A percentile compares a stretch with the other conserved stretches of the same genome.
Evolutionary conservation across 2,888 invertebrate species (phyloP).

Genomic region (Eupithecia dodoneata): DNA sequence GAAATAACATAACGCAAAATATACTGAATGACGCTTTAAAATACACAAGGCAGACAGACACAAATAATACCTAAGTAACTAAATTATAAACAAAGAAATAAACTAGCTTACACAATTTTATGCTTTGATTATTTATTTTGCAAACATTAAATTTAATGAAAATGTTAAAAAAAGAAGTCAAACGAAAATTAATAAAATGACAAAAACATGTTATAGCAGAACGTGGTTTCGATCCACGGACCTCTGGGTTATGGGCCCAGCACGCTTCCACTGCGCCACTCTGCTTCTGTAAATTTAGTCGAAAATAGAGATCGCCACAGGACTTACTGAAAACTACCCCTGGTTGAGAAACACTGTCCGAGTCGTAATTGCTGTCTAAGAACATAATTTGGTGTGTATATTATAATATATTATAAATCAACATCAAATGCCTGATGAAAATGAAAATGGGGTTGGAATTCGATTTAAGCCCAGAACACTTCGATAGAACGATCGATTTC

Average conservation of each 20-base stretch:
- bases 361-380: neutral
- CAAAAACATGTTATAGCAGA: conserved; percentile 79
- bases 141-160: neutral
- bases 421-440: too few species aligned
- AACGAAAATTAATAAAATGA: neutral
- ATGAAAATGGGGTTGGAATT: too few species aligned
- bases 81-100: neutral
- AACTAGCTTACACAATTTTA: conserved; percentile 22
- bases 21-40: conserved; percentile 27
- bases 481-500: too few species aligned
- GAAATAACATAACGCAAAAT: conserved; percentile 35
- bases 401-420: too few species aligned
- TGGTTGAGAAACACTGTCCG: neutral
- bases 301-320: conserved; percentile 49
- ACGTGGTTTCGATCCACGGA: conserved; percentile 95
- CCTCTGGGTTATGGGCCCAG: conserved; percentile 95
- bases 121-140: neutral
- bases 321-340: neutral
- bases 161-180: neutral
- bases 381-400: too few species aligned
- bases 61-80: neutral
- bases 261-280: conserved; percentile 93
- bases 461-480: too few species aligned
- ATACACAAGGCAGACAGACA: conserved; percentile 20
- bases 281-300: conserved; percentile 56